Evolutionary conservation across 2,888 invertebrate genomes (phyloP).

Genomic region (Aphrophora alni): DNA sequence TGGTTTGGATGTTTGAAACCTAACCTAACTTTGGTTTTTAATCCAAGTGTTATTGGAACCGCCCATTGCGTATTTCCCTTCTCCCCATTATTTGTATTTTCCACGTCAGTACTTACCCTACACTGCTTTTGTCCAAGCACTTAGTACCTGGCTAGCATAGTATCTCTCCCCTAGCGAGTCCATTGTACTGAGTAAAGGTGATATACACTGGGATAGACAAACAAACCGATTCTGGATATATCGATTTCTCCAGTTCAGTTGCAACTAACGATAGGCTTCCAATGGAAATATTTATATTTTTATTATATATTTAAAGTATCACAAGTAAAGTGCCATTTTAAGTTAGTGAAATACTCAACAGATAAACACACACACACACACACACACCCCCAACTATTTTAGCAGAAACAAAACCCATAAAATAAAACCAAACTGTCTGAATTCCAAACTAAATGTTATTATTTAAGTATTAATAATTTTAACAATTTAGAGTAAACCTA

Average conservation of each 20-base stretch:
- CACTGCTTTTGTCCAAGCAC: slow-evolving; percentile 18
- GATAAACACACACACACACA: no score
- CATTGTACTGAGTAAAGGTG: background rate
- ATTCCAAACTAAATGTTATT: no score
- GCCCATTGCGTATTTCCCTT: slow-evolving; percentile 32
- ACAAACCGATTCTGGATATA: background rate
- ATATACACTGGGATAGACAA: background rate
- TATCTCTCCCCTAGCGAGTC: background rate
- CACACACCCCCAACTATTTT: no score
- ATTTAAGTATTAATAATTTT: no score
- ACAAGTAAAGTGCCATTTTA: no score
- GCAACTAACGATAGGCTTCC: background rate
- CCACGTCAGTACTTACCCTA: slow-evolving; percentile 38
- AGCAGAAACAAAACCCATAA: no score
- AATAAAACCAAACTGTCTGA: no score
- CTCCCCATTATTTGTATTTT: slow-evolving; percentile 41
- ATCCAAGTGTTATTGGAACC: slow-evolving; percentile 40
- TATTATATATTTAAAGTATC: no score
- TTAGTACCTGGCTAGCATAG: slow-evolving; percentile 22
- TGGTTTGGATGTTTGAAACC: background rate
- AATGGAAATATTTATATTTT: no score
- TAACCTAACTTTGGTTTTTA: background rate
- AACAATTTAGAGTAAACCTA: no score
- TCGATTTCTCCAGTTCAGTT: background rate
- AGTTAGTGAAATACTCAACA: no score